Evolutionary conservation across 2,113 vertebrate species (phyloP), one percentile per base, ranked within the genome.

Genomic region (Pampusana beccarii): DNA sequence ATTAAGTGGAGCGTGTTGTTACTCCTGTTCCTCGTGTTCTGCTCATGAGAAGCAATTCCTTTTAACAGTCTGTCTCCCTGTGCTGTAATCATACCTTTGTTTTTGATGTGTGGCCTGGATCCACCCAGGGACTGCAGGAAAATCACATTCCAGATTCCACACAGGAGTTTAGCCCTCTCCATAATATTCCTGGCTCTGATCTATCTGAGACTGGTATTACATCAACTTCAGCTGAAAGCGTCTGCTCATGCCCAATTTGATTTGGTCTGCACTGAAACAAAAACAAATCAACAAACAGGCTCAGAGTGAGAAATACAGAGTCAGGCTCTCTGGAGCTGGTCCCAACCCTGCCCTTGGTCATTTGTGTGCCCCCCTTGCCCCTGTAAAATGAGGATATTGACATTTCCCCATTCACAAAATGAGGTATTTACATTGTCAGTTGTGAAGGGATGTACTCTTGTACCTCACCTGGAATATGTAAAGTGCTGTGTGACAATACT

Each of bases 121-220:
- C 86, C 94, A 95, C 31, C 50, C 56, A 67, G 69, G 84, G 84
- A 54, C 92, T 91, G 80, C 84, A 95, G 84, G 31, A 71, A 87
- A 93, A 75, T 51, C 85, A 65, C 65, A 66, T 33, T 42, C 77
- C 77, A 62, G 72, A 28, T 65, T 72, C 56, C 91, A 90, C 78
- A 65, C n/a, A 53, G 92, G 48, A 87, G 66, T 65, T 94, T n/a
- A 89, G 72, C 77, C 64, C 91, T 73, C 67, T 94, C 65, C 87
- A 79, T 23, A 71, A 29, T 42, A 56, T 18, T 72, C 50, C 82
- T 93, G 85, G 10, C 33, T 16, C 90, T 95, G 90, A 72, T 70
- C 95, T 93, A 93, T 50, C 90, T 90, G 79, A 88, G 44, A 16
- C 54, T 94, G 82, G 62, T 29, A 13, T 33, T 25, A n/a, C 71